Percentiles rank a stretch among this genome's conserved stretches.
These are phyloP conservation scores for Lasioglossum baleicum DNA, from an alignment of 1,140 invertebrate species.

Conservation along the genomic window DNA sequence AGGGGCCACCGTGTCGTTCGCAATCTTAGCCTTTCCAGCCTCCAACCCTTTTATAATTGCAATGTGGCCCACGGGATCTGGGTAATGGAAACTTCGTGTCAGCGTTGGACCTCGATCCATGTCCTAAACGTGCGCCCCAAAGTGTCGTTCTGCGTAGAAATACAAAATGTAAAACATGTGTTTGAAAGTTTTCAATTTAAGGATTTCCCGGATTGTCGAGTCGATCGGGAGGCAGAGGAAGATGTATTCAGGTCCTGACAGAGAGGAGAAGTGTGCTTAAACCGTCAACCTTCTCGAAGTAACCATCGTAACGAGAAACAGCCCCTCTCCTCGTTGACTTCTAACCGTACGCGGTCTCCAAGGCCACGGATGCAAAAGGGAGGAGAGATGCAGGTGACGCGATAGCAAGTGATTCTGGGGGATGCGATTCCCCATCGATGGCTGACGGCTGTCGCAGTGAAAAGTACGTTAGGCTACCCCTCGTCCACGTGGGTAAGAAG, in stretches of 20 bases:
- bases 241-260: no score
- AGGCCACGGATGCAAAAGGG: neutral
- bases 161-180: no score
- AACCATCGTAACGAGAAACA: neutral
- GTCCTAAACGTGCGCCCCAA: neutral
- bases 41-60: slow-evolving; percentile 53
- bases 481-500: slow-evolving; percentile 52
- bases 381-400: slow-evolving; percentile 56
- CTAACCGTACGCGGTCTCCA: neutral
- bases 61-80: slow-evolving; percentile 31
- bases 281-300: neutral
- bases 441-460: slow-evolving; percentile 50
- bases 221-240: no score
- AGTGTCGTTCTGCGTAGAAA: no score
- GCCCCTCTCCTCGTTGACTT: neutral
- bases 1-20: slow-evolving; percentile 61
- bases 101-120: slow-evolving; percentile 46
- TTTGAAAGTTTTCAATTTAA: no score
- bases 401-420: slow-evolving; percentile 57
- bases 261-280: neutral
- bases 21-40: slow-evolving; percentile 61
- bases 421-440: slow-evolving; percentile 34
- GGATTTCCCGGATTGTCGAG: no score
- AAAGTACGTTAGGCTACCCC: slow-evolving; percentile 61
- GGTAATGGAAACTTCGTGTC: slow-evolving; percentile 64